Evolutionary conservation across 1,140 invertebrate genomes (phyloP), one percentile per base, ranked within the genome.

Genomic region (Drosophila novamexicana): DNA sequence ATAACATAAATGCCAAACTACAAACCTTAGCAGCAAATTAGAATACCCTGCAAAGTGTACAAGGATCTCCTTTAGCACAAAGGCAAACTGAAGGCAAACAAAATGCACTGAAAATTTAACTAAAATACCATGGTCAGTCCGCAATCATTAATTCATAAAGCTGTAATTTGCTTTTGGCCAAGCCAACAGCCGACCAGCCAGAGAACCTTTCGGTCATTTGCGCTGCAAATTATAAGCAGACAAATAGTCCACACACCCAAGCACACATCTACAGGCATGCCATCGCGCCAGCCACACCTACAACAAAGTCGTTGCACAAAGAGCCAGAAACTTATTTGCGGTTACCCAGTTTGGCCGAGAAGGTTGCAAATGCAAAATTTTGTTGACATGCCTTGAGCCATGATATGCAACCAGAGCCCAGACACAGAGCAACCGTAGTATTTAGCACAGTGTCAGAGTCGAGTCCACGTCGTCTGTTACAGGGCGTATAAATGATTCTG

Each of bases 311-410:
- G 36, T 52, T 63, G 62, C 36, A 78, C 53, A 84, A 76, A 77
- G 62, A 77, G 70, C 61, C 66, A 75, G 76, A 75, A 81, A 81
- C 77, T 85, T 74, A 84, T 77, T 81, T 78, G 81, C 63, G 81
- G 81, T 81, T 77, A 79, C 74, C 65, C 77, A 67, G 59, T 81
- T 64, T 67, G 65, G 58, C 52, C 65, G 53, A 44, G 61, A 32
- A 65, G 67, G 50, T 59, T 62, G 59, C 47, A 71, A 76, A 64
- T 79, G 63, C 77, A 64, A 69, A 77, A 85, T 77, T 66, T 69
- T 74, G 73, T 64, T 75, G 77, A 69, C 59, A 74, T 77, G 74
- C 68, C 77, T 65, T 58, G 62, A 68, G 65, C 59, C 76, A 75
- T 78, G 65, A 75, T 78, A 75, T 78, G 47, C 66, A 63, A 57